Base-by-base conservation (phyloP, 1,140 invertebrate species). In the Drosophila pseudoobscura region DNA sequence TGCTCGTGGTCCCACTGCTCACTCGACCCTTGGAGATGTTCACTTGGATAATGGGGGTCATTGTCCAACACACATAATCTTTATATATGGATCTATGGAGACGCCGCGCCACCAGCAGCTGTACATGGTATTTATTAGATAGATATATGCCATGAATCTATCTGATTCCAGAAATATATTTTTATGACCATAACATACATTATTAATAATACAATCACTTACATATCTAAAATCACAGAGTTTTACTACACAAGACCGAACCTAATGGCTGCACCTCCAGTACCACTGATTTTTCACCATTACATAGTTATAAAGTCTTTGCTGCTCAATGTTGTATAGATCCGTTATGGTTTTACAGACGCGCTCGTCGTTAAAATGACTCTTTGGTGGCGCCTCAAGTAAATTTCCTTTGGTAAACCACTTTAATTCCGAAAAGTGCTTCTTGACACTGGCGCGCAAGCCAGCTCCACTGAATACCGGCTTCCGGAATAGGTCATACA, bases 381-480 rank as follows among this genome's bases (percentile, higher is more conserved):
- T 80, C 20, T 80, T 85, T n/a, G 82, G 77, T 0, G 80, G 80
- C 0, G 80, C 77, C 13, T 85, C 80, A 7, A 85, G 15, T 0
- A 87, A 43, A 20, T 68, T 87, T 41, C 74, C 80, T 4, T 66
- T 87, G 1, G 78, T 58, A 24, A 43, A 63, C 82, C 73, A 85
- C 41, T 85, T 85, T 3, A 72, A 35, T 20, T 57, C 65, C 6
- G 29, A 17, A n/a, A 85, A 85, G 52, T 71, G 64, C n/a, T 63
- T 66, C 41, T 87, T 85, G 1, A 87, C 80, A 44, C 51, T 63
- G 6, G 54, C 62, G 4, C 78, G 57, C 31, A 85, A 20, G 0
- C 46, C 70, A 6, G 54, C 46, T 4, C 80, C 80, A 26, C 82
- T 87, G 4, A 75, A 87, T 0, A 78, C 60, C 4, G 82, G 77